Conservation (phyloP, 2,113 vertebrate species). For the Eretmochelys imbricata region DNA sequence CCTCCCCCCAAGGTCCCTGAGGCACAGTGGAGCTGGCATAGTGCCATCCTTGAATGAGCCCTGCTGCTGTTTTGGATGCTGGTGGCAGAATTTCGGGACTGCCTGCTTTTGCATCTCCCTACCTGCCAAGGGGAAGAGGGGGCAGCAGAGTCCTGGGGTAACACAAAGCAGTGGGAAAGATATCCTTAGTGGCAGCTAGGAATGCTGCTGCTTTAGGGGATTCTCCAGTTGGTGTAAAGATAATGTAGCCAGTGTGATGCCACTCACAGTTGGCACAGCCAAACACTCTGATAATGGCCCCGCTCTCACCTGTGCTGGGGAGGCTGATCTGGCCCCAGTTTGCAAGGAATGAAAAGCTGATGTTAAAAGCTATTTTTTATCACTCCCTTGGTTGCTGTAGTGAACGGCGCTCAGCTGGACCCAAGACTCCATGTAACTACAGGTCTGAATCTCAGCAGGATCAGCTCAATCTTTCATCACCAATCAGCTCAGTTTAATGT, state of each 20-base stretch:
- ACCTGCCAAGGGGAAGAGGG: neutral
- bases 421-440: neutral
- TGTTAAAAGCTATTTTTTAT: neutral
- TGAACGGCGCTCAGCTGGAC: neutral
- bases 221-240: neutral
- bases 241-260: neutral
- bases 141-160: neutral
- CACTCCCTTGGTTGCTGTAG: neutral
- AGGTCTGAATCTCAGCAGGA: neutral
- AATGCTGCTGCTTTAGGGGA: neutral
- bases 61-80: conserved; percentile 1
- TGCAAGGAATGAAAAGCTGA: neutral
- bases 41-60: conserved; percentile 41
- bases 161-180: rapidly evolving
- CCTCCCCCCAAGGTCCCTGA: neutral
- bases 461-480: neutral
- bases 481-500: neutral
- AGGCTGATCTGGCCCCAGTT: too few species aligned
- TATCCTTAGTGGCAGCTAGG: neutral
- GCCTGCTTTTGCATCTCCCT: neutral
- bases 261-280: neutral
- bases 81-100: neutral
- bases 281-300: neutral
- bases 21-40: neutral
- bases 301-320: neutral